Base-by-base conservation (phyloP, 2,113 vertebrate genomes). In the Periophthalmus modestus region DNA sequence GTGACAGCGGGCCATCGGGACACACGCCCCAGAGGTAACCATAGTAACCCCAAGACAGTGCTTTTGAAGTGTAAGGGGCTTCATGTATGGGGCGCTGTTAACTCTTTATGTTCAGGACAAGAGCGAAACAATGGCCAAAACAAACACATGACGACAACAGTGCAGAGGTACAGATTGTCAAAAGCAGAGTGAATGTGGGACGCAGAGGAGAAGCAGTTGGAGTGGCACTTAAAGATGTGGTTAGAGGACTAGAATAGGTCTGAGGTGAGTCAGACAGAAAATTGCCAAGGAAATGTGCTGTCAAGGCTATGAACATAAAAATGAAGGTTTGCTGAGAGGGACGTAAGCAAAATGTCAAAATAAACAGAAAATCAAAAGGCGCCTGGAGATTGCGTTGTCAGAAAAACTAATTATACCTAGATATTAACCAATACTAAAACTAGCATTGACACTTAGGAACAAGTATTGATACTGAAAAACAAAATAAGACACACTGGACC, bases 1-100 rank as follows among this genome's bases (percentile, higher is more conserved):
- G 33, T 62, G 82, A 86, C 89, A 71, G 87, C 83, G 80, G 87
- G 89, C 82, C 74, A 82, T 88, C 86, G 72, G 81, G 74, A 77
- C 54, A 59, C 81, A 73, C 77, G 72, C 69, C 43, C 82, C 77
- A 66, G 52, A 67, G 74, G 89, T 90, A 85, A 83, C 89, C 88
- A 92, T 93, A 84, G 93, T 75, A 87, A 94, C 93, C 36, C 18
- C 0, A 74, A 84, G 78, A 87, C 46, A 47, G 47, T 71, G 72
- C 77, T 82, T 90, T 82, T 84, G 82, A 88, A 82, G 82, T 84
- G 72, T 33, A 43, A 78, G 55, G 75, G 48, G 79, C 69, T 70
- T 11, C 21, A 67, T 79, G 76, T 74, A 66, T 59, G 59, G 75
- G 74, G 67, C 62, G 80, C 82, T 69, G 67, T 84, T 77, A 85